phyloP scores from a whole-genome alignment of 1,140 invertebrate species.

The Pseudomyrmex flavicornis region DNA sequence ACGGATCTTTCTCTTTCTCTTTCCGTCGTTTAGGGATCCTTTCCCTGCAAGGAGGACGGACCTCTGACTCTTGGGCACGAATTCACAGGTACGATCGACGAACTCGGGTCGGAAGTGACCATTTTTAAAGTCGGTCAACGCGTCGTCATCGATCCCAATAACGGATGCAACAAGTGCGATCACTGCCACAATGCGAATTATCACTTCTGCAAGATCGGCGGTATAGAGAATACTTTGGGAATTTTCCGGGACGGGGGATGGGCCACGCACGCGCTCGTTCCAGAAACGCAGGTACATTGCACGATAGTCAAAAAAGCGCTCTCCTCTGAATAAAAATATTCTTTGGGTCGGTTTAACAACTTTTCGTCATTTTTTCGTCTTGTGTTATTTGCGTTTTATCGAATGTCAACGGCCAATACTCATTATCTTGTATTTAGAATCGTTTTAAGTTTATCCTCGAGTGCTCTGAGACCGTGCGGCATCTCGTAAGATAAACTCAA shows the following conservation, averaged over 20 bases:
- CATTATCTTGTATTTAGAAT: not conserved
- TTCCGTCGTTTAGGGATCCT: conserved; percentile 85
- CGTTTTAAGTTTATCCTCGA: no score
- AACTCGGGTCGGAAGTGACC: conserved; percentile 86
- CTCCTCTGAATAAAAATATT: not conserved
- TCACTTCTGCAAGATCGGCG: conserved; percentile 87
- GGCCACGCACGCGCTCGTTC: conserved; percentile 87
- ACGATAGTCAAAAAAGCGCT: not conserved
- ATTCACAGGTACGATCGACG: conserved; percentile 88
- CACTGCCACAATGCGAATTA: conserved; percentile 87
- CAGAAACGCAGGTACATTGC: conserved; percentile 86
- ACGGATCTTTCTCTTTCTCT: no score
- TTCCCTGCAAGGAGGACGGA: conserved; percentile 86
- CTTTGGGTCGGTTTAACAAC: not conserved
- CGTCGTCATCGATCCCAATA: conserved; percentile 89
- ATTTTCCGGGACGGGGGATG: conserved; percentile 89
- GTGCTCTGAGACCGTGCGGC: no score
- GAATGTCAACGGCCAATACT: not conserved
- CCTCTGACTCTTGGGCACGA: conserved; percentile 89
- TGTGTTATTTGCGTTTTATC: not conserved
- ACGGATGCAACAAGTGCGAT: conserved; percentile 87
- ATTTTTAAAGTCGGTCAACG: conserved; percentile 88
- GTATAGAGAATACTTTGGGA: conserved; percentile 88
- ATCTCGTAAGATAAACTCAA: no score
- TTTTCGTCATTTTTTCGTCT: not conserved